These are phyloP conservation scores for Oryctes rhinoceros DNA, from an alignment of 1,140 invertebrate genomes.

Conservation along the genomic window DNA sequence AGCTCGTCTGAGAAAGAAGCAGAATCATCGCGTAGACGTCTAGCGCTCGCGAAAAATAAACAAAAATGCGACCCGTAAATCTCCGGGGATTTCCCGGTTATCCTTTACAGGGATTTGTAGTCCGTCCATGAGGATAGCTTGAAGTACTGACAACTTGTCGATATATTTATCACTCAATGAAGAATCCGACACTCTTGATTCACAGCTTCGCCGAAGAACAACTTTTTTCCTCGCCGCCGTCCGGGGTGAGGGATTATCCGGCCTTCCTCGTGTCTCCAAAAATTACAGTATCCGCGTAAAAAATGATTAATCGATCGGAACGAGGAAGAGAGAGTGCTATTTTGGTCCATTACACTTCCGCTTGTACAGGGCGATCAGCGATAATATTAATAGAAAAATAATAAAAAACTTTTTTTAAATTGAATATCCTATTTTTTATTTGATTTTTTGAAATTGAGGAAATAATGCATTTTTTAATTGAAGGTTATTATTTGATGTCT, in stretches of 20 bases:
- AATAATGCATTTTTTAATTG: too few relatives aligned
- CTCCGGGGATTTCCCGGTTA: constrained; percentile 27
- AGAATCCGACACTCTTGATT: constrained; percentile 19
- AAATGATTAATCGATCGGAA: constrained; percentile 26
- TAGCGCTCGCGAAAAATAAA: constrained; percentile 25
- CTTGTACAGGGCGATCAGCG: too few relatives aligned
- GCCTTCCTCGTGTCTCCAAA: neutral
- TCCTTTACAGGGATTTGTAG: constrained; percentile 34
- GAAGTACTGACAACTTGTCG: constrained; percentile 33
- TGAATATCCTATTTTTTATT: too few relatives aligned
- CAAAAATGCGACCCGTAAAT: constrained; percentile 27
- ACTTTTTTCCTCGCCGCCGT: neutral
- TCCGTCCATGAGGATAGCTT: constrained; percentile 17
- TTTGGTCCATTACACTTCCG: too few relatives aligned
- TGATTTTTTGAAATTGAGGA: too few relatives aligned
- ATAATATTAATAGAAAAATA: too few relatives aligned
- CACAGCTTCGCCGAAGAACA: constrained; percentile 8
- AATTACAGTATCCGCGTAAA: neutral
- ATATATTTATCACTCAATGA: constrained; percentile 38
- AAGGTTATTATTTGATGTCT: too few relatives aligned
- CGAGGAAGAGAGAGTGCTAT: neutral
- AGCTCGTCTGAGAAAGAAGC: neutral
- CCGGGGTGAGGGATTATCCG: neutral
- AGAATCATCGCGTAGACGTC: constrained; percentile 18
- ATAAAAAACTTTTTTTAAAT: too few relatives aligned